Percentiles rank a stretch among this genome's conserved stretches.
Conservation (phyloP, 2,797 vertebrate species). For the Nasua narica region DNA sequence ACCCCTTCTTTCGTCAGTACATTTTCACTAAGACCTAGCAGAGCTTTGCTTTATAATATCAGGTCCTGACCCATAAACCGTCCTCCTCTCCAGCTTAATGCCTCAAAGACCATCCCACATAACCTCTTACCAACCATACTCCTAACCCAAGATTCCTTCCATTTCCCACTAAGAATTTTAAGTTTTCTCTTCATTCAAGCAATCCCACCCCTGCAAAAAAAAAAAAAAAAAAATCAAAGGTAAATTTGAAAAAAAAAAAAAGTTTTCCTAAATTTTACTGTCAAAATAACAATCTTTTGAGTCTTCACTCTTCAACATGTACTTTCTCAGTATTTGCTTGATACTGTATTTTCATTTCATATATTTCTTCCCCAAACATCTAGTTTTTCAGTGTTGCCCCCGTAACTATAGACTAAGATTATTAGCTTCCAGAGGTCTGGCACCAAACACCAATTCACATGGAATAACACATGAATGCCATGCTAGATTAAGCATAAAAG, state of each 20-base stretch:
- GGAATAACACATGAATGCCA: background rate
- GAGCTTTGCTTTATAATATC: background rate
- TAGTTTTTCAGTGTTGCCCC: background rate
- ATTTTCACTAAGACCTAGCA: background rate
- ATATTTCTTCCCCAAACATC: background rate
- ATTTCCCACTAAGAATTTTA: conserved; percentile 8
- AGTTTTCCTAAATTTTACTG: conserved; percentile 15
- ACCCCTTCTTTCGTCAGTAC: background rate
- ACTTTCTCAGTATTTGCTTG: background rate
- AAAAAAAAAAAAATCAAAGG: background rate
- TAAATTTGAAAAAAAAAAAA: background rate
- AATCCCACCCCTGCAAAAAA: background rate
- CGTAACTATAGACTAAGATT: background rate
- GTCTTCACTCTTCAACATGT: background rate
- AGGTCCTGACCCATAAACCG: background rate
- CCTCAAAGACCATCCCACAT: background rate
- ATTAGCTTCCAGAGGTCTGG: background rate
- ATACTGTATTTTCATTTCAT: background rate
- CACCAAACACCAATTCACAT: background rate
- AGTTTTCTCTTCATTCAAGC: background rate
- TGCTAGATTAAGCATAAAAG: background rate
- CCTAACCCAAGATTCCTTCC: background rate
- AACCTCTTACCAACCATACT: background rate
- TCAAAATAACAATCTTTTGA: background rate
- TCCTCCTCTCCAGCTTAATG: background rate